Conservation (phyloP, 2,797 vertebrate species). For the Gymnopithys bicolor region DNA sequence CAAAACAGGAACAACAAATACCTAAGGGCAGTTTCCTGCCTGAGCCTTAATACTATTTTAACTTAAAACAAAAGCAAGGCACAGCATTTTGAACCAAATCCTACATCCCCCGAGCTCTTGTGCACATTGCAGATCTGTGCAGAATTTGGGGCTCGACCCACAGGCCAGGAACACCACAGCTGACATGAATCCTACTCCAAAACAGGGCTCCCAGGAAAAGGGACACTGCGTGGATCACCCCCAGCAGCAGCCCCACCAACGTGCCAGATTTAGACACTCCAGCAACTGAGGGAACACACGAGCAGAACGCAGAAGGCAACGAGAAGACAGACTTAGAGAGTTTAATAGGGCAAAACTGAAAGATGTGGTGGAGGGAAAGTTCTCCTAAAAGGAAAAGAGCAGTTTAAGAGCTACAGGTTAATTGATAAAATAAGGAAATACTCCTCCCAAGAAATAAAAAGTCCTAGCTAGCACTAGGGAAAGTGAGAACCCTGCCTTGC, state of each 20-base stretch:
- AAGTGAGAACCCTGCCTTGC: background rate
- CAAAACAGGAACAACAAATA: background rate
- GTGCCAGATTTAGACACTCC: background rate
- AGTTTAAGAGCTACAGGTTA: background rate
- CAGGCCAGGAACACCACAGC: background rate
- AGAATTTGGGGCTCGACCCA: background rate
- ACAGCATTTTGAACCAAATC: background rate
- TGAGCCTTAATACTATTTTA: background rate
- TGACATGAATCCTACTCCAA: rapidly evolving
- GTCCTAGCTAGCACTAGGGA: background rate
- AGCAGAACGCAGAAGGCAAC: background rate
- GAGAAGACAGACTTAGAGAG: background rate
- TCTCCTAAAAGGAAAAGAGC: background rate
- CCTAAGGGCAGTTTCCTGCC: background rate
- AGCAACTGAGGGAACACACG: background rate
- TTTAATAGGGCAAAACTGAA: background rate
- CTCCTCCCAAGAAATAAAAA: background rate
- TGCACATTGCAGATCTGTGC: background rate
- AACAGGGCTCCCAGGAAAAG: background rate
- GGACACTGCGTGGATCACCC: rapidly evolving
- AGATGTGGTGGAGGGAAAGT: background rate
- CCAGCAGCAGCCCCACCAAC: background rate
- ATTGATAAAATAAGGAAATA: background rate
- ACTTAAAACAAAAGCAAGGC: background rate
- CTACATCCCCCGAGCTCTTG: background rate